Base-by-base conservation (phyloP, 2,113 vertebrate genomes). In the Cheilinus undulatus region DNA sequence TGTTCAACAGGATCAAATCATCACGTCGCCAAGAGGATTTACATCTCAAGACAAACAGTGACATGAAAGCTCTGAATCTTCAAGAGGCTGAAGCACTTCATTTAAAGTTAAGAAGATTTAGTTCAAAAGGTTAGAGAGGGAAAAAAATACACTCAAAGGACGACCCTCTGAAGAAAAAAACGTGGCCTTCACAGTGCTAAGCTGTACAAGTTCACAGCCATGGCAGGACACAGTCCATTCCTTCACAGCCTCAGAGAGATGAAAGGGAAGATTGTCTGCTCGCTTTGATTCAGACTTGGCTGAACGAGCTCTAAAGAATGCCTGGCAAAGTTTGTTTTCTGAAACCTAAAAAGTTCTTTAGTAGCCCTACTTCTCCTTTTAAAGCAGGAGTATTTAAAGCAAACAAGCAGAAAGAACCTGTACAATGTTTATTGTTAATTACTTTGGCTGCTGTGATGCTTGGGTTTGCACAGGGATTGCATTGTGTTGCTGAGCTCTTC, bases 31-130 rank as follows among this genome's bases (percentile, higher is more conserved):
- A 74, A 86, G 86, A 83, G 78, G 86, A 91, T 93, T 93, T 92
- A 78, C 86, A 86, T 92, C 82, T 89, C 68, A 80, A 92, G 88
- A 89, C 48, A 78, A 91, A 89, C 80, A 88, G 88, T 78, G 90
- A 92, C 88, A 92, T 92, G 87, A 93, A 92, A 90, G 88, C 83
- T 61, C 66, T 34, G 82, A 88, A 86, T 91, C 88, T 86, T 92
- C 90, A 91, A 93, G 84, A 89, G 85, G 81, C 90, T 89, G 84
- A 91, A 92, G 88, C 82, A 90, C 89, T 93, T 93, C 84, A 93
- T 94, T 93, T 91, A 93, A 92, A 90, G 86, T 91, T 93, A 93
- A 94, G 93, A 93, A 91, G 91, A 93, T 94, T 94, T 93, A 92
- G 91, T 93, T 93, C 91, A 93, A 94, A 94, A 93, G 92, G 91